phyloP scores from a whole-genome alignment of 2,888 invertebrate genomes.

The Drosophila paramelanica region DNA sequence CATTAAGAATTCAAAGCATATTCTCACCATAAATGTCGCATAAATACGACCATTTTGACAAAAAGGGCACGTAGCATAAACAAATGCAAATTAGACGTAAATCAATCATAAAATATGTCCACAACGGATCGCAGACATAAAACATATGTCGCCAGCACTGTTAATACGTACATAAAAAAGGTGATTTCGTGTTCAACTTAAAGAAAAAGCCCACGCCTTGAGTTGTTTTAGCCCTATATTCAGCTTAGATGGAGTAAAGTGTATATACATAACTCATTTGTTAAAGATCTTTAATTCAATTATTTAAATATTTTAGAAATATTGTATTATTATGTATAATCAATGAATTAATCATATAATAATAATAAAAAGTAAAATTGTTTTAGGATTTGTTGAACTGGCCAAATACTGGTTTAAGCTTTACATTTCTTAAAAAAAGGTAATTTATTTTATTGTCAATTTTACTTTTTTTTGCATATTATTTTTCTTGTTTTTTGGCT shows the following conservation, averaged over 20 bases:
- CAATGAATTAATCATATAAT: no score
- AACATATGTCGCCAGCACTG: constrained; percentile 53
- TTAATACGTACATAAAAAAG: constrained; percentile 10
- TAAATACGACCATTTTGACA: constrained; percentile 52
- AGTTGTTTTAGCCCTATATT: neutral
- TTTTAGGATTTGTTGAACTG: no score
- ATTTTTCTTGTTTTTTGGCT: neutral
- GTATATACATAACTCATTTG: neutral
- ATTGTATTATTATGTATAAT: no score
- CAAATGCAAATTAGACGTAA: constrained; percentile 62
- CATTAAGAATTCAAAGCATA: constrained; percentile 72
- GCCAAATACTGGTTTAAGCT: neutral
- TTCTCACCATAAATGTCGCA: constrained; percentile 72
- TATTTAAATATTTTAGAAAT: no score
- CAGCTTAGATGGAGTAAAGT: no score
- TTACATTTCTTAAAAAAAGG: neutral
- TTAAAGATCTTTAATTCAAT: no score
- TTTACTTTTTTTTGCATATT: no score
- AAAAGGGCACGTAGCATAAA: constrained; percentile 61
- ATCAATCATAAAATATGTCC: constrained; percentile 58
- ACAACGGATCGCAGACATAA: constrained; percentile 32
- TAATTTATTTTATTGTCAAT: neutral
- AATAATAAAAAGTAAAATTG: no score
- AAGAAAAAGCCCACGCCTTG: constrained; percentile 9
- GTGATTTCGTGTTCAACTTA: constrained; percentile 2